A percentile compares a stretch with the other conserved stretches of the same genome.
phyloP scores from a whole-genome alignment of 1,140 invertebrate genomes.

The Asbolus verrucosus region DNA sequence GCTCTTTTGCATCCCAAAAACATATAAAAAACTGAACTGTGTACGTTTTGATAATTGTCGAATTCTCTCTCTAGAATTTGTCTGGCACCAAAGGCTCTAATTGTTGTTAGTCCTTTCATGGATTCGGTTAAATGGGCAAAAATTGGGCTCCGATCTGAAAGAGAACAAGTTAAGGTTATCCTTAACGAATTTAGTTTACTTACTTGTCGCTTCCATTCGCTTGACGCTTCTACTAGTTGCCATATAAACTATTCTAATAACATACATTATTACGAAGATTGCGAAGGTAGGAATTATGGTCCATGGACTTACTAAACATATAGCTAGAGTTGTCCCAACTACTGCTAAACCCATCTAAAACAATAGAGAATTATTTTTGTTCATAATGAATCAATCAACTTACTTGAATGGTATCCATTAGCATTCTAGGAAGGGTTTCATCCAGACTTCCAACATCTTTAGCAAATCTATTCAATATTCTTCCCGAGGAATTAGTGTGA shows the following conservation, averaged over 20 bases:
- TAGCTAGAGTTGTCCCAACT: constrained; percentile 74
- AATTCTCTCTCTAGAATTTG: constrained; percentile 84
- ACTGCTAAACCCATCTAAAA: constrained; percentile 54
- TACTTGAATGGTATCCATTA: constrained; percentile 80
- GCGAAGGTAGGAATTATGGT: constrained; percentile 75
- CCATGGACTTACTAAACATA: constrained; percentile 79
- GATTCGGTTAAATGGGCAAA: constrained; percentile 76
- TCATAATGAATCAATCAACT: neutral
- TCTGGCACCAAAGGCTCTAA: constrained; percentile 86
- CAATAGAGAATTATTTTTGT: neutral
- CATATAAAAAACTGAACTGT: constrained; percentile 76
- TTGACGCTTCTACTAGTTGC: constrained; percentile 74
- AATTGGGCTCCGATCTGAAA: constrained; percentile 82
- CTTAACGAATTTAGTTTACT: constrained; percentile 58
- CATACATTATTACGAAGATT: constrained; percentile 77
- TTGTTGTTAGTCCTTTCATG: constrained; percentile 66
- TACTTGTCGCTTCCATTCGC: constrained; percentile 71
- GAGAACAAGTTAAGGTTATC: neutral
- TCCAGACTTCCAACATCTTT: constrained; percentile 84
- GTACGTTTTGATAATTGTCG: constrained; percentile 81
- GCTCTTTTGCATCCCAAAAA: constrained; percentile 73
- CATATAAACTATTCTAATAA: constrained; percentile 68
- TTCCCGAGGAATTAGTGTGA: constrained; percentile 82
- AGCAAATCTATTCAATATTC: constrained; percentile 81
- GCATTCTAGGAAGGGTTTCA: constrained; percentile 80